Conservation (phyloP, 2,888 invertebrate genomes). For the Sarcophaga carnaria region DNA sequence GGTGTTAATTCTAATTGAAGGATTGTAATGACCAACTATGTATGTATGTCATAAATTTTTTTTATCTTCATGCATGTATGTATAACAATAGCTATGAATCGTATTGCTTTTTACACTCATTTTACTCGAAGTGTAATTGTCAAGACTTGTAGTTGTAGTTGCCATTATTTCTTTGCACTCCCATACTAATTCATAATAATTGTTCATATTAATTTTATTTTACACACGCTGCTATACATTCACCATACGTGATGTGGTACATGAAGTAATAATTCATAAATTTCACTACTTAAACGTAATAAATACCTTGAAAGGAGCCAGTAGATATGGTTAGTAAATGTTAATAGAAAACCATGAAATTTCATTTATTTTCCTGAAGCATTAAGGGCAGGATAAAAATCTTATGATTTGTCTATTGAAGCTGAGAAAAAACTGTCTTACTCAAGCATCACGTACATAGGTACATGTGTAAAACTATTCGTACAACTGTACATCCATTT, state of each 20-base stretch:
- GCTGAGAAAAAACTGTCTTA: no score
- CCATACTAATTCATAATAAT: constrained; percentile 67
- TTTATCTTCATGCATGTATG: no score
- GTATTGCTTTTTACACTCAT: background rate
- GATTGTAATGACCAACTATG: no score
- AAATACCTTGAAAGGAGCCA: constrained; percentile 15
- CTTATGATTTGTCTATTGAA: no score
- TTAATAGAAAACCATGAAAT: constrained; percentile 42
- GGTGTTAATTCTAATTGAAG: no score
- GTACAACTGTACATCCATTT: no score
- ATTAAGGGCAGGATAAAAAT: background rate
- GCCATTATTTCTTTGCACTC: background rate
- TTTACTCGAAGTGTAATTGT: constrained; percentile 19
- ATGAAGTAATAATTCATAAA: constrained; percentile 75
- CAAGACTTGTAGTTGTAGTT: background rate
- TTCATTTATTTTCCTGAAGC: constrained; percentile 2
- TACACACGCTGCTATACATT: constrained; percentile 37
- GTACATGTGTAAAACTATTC: no score
- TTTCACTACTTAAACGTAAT: constrained; percentile 40
- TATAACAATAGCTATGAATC: no score
- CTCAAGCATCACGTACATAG: no score
- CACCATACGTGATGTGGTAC: constrained; percentile 74
- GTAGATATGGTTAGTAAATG: background rate
- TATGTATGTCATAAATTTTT: no score
- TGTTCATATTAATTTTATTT: constrained; percentile 65